Evolutionary conservation across 2,888 invertebrate genomes (phyloP).

Genomic region (Scaptomyza caliginosa): DNA sequence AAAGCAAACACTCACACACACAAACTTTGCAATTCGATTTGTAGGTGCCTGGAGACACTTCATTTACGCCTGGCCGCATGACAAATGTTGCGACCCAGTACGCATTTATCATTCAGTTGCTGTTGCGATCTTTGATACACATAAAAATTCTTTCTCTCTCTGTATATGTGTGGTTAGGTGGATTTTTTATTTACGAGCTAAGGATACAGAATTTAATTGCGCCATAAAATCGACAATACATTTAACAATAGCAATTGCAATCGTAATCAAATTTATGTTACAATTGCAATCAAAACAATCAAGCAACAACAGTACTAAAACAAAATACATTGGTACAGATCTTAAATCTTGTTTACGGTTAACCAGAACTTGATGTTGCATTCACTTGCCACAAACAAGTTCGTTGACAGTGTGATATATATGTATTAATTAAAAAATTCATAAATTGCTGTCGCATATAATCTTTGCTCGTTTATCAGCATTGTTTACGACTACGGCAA

Average conservation of each 20-base stretch:
- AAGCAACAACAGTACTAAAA: neutral
- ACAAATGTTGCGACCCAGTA: constrained; percentile 48
- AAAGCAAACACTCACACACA: neutral
- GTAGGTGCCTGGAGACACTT: constrained; percentile 47
- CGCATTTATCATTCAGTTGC: constrained; percentile 40
- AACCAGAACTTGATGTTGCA: neutral
- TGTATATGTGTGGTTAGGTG: neutral
- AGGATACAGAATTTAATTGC: constrained; percentile 62
- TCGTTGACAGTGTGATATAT: neutral
- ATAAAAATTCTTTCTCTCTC: constrained; percentile 8
- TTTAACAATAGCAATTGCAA: constrained; percentile 55
- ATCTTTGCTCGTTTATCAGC: neutral
- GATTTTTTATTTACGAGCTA: constrained; percentile 42
- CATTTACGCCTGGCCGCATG: constrained; percentile 50
- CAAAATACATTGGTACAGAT: neutral
- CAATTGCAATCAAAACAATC: constrained; percentile 44
- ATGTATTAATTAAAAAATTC: neutral
- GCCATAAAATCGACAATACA: constrained; percentile 56
- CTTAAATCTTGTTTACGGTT: neutral
- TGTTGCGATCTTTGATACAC: constrained; percentile 30
- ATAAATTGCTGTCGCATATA: neutral
- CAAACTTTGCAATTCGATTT: constrained; percentile 35
- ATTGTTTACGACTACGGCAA: neutral
- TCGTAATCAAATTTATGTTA: constrained; percentile 56
- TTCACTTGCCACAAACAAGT: neutral